Evolutionary conservation across 2,797 vertebrate species (phyloP), one percentile per base, ranked within the genome.

Genomic region (Botia kubotai): DNA sequence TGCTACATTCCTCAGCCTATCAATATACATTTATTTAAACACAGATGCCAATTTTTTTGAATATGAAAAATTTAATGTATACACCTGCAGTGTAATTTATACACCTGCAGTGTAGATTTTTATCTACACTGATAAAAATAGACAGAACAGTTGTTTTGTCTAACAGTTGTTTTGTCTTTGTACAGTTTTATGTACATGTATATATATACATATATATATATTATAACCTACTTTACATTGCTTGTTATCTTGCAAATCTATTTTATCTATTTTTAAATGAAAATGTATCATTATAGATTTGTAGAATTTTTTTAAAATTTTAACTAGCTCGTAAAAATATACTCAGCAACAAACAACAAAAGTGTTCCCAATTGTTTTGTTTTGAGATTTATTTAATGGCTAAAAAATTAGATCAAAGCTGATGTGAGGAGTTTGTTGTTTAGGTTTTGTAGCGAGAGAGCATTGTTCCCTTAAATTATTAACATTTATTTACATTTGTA

Each of bases 371-470:
- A 82, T 86, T 88, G 89, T 87, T 90, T 87, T 73, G 68, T 82
- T 83, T 21, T 29, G 6, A 65, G 73, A 52, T 75, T 75, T 75
- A 13, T 75, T 66, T 65, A 65, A 75, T 75, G 43, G 48, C 60
- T 75, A 72, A 86, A 87, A 82, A 80, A 73, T 85, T 85, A 87
- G 88, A 91, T 93, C 90, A 93, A 93, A 93, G 90, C 82, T 80
- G 36, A 69, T 88, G 88, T 89, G 82, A 92, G 81, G 77, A 89
- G 87, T 89, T 87, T 89, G 43, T 46, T 46, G 43, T 91, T 84
- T 70, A 78, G 83, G 84, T 87, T 84, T 76, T 53, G 82, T 2
- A 86, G 67, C 84, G 83, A 86, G 85, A 84, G 81, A 84, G 85
- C 83, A 86, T 65, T 74, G 79, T 85, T 80, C 74, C 87, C 83